These are phyloP conservation scores for Cirrhinus mrigala DNA, from an alignment of 2,797 vertebrate genomes.

Conservation along the genomic window DNA sequence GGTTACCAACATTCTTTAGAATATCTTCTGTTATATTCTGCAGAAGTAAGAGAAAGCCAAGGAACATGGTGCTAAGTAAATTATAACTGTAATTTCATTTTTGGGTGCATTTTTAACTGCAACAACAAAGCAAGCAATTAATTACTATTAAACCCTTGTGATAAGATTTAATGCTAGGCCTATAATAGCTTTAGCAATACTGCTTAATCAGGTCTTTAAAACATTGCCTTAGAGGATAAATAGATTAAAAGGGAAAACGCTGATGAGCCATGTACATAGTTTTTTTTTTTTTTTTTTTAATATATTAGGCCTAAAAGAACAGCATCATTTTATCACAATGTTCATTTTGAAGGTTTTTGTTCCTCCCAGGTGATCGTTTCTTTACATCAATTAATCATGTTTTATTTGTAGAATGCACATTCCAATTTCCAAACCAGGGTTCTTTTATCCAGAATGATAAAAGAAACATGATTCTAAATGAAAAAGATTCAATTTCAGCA, in stretches of 20 bases:
- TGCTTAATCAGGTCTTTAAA: not conserved
- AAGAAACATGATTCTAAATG: not conserved
- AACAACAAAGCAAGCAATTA: not conserved
- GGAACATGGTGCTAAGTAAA: not conserved
- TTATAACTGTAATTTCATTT: not conserved
- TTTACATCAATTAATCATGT: not conserved
- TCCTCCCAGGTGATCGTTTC: not conserved
- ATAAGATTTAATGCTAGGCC: not conserved
- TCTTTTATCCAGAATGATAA: not conserved
- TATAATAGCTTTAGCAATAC: not conserved
- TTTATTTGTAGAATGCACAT: conserved; percentile 4
- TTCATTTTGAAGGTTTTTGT: not conserved
- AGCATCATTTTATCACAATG: not conserved
- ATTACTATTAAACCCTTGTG: not conserved
- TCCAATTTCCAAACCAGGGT: not conserved
- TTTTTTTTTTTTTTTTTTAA: not conserved
- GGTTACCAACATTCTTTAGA: not conserved
- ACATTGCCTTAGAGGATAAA: not conserved
- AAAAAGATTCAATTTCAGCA: not conserved
- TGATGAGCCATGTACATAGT: not conserved
- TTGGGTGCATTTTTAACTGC: not conserved
- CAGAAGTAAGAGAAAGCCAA: not conserved
- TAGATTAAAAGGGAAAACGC: not conserved
- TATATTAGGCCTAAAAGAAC: not conserved
- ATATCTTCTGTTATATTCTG: not conserved